These are phyloP conservation scores for Ecdyonurus torrentis DNA, from an alignment of 2,888 invertebrate genomes.

Conservation along the genomic window DNA sequence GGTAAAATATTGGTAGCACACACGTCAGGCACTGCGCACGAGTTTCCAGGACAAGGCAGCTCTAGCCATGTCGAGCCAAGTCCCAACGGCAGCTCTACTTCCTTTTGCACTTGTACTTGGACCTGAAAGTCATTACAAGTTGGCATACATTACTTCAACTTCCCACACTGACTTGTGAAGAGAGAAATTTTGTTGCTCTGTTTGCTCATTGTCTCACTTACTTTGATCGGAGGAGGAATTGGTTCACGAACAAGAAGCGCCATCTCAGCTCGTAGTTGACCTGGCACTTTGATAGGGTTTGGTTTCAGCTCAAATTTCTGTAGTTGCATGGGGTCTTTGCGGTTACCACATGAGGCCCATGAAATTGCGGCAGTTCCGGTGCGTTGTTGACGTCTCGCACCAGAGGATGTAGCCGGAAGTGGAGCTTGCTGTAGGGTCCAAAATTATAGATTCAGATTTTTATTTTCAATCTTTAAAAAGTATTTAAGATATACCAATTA, in stretches of 20 bases:
- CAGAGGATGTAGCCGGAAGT: background rate
- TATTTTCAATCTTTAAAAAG: no score
- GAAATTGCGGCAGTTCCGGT: background rate
- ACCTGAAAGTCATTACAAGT: no score
- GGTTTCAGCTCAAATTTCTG: background rate
- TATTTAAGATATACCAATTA: no score
- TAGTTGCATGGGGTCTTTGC: slow-evolving; percentile 2
- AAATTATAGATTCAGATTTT: no score
- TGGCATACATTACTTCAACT: no score
- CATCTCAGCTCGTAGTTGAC: background rate
- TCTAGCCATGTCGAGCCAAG: background rate
- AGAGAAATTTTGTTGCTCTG: no score
- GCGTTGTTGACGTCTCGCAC: background rate
- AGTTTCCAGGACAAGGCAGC: background rate
- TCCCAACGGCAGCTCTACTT: background rate
- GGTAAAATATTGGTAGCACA: background rate
- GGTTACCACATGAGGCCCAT: background rate
- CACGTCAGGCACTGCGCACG: background rate
- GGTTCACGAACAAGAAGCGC: background rate
- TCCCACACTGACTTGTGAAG: no score
- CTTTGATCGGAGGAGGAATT: background rate
- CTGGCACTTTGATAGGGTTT: background rate
- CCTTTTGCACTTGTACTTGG: background rate
- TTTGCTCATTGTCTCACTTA: no score
- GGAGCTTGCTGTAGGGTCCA: background rate